Percentiles rank a stretch among this genome's conserved stretches.
Conservation (phyloP, 2,888 invertebrate genomes). For the Xanthorhoe designata region DNA sequence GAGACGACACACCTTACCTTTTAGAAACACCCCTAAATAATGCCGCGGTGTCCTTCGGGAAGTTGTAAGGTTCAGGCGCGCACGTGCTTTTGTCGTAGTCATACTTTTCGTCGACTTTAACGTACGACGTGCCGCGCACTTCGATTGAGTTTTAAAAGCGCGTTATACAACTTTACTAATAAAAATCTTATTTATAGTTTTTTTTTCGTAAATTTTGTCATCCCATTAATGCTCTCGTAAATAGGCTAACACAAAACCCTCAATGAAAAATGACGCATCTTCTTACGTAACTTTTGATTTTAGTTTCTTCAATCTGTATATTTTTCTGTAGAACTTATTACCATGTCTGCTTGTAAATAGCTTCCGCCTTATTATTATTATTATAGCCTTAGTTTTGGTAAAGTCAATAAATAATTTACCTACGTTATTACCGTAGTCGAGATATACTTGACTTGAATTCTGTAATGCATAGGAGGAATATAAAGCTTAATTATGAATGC, state of each 20-base stretch:
- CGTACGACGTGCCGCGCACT: slow-evolving; percentile 80
- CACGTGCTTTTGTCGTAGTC: slow-evolving; percentile 83
- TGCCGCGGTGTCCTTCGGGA: slow-evolving; percentile 79
- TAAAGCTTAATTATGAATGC: background rate
- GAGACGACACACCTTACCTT: slow-evolving; percentile 82
- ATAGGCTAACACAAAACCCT: slow-evolving; percentile 46
- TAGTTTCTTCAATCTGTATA: background rate
- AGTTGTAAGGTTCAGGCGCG: slow-evolving; percentile 76
- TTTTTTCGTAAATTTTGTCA: slow-evolving; percentile 57
- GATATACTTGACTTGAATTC: background rate
- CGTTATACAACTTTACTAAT: slow-evolving; percentile 68
- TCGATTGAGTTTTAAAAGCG: slow-evolving; percentile 75
- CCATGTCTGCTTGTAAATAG: too few relatives aligned
- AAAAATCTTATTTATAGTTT: slow-evolving; percentile 66
- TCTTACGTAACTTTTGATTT: slow-evolving; percentile 5
- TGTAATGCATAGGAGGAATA: background rate
- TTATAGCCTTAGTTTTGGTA: too few relatives aligned
- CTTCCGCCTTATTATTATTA: too few relatives aligned
- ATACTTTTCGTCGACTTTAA: slow-evolving; percentile 79
- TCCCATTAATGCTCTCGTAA: slow-evolving; percentile 55
- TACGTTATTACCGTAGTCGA: slow-evolving; percentile 9
- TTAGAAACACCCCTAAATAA: slow-evolving; percentile 80
- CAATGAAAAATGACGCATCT: slow-evolving; percentile 28
- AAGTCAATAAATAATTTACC: background rate
- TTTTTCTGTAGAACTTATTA: background rate